phyloP scores from a whole-genome alignment of 1,140 invertebrate genomes.

The Lepidurus packardi region DNA sequence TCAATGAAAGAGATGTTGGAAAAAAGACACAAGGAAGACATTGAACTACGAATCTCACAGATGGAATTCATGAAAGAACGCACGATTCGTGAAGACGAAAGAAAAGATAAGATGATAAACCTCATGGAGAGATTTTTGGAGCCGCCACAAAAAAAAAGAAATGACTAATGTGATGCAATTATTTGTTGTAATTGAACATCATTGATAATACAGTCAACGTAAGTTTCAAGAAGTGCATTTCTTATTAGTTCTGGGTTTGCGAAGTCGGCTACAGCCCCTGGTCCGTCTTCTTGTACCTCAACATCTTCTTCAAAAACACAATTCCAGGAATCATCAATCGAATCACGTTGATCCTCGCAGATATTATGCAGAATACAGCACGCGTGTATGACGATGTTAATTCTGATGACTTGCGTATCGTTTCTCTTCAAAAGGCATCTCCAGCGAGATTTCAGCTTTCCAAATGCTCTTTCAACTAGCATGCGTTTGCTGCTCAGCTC shows the following conservation, averaged over 20 bases:
- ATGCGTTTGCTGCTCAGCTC: background rate
- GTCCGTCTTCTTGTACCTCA: background rate
- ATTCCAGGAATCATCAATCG: slow-evolving; percentile 1
- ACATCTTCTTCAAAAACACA: slow-evolving; percentile 6
- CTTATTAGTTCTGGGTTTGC: background rate
- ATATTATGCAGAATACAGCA: background rate
- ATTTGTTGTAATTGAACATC: background rate
- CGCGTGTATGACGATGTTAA: background rate
- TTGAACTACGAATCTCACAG: background rate
- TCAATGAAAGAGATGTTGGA: background rate
- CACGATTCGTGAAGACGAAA: slow-evolving; percentile 5
- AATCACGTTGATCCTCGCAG: background rate
- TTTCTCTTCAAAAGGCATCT: slow-evolving; percentile 1
- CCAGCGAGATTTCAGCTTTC: background rate
- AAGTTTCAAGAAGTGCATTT: background rate
- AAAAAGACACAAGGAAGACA: background rate
- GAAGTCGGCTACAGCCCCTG: background rate
- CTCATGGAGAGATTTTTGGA: slow-evolving; percentile 1
- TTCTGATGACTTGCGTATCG: background rate
- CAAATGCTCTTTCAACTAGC: background rate
- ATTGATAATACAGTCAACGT: background rate
- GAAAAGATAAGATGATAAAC: background rate
- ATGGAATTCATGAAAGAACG: background rate
- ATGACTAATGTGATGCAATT: background rate
- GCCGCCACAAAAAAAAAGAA: slow-evolving; percentile 1